Evolutionary conservation across 2,888 invertebrate genomes (phyloP).

Genomic region (Apocheima hispidaria): DNA sequence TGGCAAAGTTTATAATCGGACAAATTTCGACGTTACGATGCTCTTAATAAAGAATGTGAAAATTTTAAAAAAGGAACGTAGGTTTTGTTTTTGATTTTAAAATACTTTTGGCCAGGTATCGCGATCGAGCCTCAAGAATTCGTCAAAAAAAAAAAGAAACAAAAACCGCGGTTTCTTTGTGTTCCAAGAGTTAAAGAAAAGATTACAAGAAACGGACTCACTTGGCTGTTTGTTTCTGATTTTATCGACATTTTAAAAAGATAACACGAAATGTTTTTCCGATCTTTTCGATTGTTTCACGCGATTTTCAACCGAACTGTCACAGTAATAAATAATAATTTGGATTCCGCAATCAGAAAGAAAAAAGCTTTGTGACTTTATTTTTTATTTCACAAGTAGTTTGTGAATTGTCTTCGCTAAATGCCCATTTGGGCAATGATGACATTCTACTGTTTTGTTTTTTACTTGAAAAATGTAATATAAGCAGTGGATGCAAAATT

Average conservation of each 20-base stretch:
- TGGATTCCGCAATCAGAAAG: neutral
- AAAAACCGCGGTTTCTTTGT: constrained; percentile 80
- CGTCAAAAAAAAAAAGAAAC: constrained; percentile 60
- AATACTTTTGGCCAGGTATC: constrained; percentile 69
- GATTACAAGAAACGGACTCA: constrained; percentile 75
- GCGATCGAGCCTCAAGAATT: constrained; percentile 66
- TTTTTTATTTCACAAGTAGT: constrained; percentile 57
- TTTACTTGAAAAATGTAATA: constrained; percentile 5
- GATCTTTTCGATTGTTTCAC: constrained; percentile 1
- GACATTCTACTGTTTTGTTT: constrained; percentile 66
- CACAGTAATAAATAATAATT: constrained; percentile 6
- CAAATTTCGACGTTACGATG: constrained; percentile 57
- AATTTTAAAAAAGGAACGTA: constrained; percentile 7
- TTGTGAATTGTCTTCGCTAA: constrained; percentile 68
- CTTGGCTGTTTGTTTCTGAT: constrained; percentile 72
- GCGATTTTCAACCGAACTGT: constrained; percentile 25
- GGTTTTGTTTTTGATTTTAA: constrained; percentile 38
- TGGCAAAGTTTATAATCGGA: constrained; percentile 42
- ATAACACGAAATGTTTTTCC: constrained; percentile 36
- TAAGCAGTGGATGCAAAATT: constrained; percentile 1
- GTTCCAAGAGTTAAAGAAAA: constrained; percentile 59
- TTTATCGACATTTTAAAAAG: constrained; percentile 71
- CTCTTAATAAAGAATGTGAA: constrained; percentile 29
- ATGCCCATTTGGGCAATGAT: constrained; percentile 67
- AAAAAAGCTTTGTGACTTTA: constrained; percentile 19